These are phyloP conservation scores for Talpa occidentalis DNA, from an alignment of 2,113 vertebrate species.

Conservation along the genomic window DNA sequence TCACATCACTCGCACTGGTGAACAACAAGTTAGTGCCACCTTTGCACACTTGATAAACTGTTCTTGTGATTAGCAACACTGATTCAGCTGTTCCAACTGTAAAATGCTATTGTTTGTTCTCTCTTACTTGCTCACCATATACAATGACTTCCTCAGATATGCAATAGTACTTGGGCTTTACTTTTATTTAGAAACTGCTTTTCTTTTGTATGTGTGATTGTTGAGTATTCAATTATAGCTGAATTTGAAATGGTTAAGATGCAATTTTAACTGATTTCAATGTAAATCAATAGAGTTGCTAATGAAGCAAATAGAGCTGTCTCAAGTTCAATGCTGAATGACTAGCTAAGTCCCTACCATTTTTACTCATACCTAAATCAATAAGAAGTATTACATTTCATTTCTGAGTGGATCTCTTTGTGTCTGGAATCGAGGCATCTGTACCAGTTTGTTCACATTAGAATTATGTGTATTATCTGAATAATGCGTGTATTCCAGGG, in stretches of 20 bases:
- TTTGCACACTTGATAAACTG: slow-evolving; percentile 69
- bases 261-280: slow-evolving; percentile 62
- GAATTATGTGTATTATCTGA: slow-evolving; percentile 55
- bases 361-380: slow-evolving; percentile 64
- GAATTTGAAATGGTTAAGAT: slow-evolving; percentile 64
- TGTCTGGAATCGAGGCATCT: slow-evolving; percentile 73
- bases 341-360: slow-evolving; percentile 59
- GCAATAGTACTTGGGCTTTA: slow-evolving; percentile 48
- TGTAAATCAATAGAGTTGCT: slow-evolving; percentile 73
- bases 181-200: slow-evolving; percentile 9
- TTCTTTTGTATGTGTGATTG: neutral
- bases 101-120: slow-evolving; percentile 63
- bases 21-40: neutral
- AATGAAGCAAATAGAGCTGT: slow-evolving; percentile 68
- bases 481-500: slow-evolving; percentile 56
- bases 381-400: slow-evolving; percentile 76
- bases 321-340: slow-evolving; percentile 70
- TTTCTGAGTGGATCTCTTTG: slow-evolving; percentile 79
- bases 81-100: slow-evolving; percentile 48
- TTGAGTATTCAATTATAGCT: slow-evolving; percentile 50
- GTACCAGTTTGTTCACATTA: slow-evolving; percentile 68
- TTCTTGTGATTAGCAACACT: slow-evolving; percentile 15
- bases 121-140: slow-evolving; percentile 62
- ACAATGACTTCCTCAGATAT: slow-evolving; percentile 46
- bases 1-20: neutral